Base-by-base conservation (phyloP, 2,113 vertebrate genomes). In the Periophthalmodon schlosseri region DNA sequence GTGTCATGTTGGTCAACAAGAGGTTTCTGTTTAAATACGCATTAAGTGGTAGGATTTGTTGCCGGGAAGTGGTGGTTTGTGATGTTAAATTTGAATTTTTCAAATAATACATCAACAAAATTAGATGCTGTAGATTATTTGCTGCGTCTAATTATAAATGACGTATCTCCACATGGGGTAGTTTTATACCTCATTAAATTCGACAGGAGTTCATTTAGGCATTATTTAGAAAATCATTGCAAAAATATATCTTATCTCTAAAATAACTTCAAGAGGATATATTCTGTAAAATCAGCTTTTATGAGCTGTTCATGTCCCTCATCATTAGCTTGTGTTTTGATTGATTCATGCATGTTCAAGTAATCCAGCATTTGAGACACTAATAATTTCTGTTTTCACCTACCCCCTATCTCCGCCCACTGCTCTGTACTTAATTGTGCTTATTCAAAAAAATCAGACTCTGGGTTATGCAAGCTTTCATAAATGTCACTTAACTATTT, bases 1-100 rank as follows among this genome's bases (percentile, higher is more conserved):
- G 78, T 84, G 76, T 88, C 78, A 75, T 72, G 64, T 14, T 21
- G 74, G 87, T 76, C 78, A 75, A 34, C 4, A 20, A 14, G 23
- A 73, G 69, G 46, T 75, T 77, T 11, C 70, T 46, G 36, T 14
- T 46, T 56, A 69, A 56, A 23, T 3, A 69, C 15, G 70, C 72
- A 52, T 61, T 46, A 85, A 20, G 52, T 3, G n/a, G 20, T 20
- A 10, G 8, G 8, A 56, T 56, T n/a, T 21, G 18, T 56, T n/a
- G 5, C 52, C 2, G 9, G 52, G n/a, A 56, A 1, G 52, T 1
- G 20, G 50, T 54, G 52, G 20, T 56, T n/a, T 56, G 52, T 3
- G 18, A 8, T n/a, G 52, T 56, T 8, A 14, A n/a, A 2, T 54
- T 21, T n/a, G 20, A 60, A 5, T 61, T 34, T 28, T 28, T 18